These are phyloP conservation scores for Venturia canescens DNA, from an alignment of 1,140 invertebrate species.

Conservation along the genomic window DNA sequence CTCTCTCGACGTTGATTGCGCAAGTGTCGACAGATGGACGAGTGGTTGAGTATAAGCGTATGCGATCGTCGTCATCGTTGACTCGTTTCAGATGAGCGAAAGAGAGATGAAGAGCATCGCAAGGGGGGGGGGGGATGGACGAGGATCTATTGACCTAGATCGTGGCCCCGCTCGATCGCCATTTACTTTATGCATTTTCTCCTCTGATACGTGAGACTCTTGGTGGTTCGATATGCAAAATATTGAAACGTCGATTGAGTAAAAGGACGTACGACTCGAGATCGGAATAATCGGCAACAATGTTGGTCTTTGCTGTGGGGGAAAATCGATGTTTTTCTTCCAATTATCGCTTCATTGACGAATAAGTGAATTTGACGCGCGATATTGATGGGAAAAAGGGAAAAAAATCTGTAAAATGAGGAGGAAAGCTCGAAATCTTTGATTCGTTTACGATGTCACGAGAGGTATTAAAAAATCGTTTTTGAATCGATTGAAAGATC, in stretches of 20 bases:
- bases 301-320: no score
- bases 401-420: no score
- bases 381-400: no score
- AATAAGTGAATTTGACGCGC: no score
- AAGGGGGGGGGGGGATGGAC: constrained; percentile 53
- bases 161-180: constrained; percentile 29
- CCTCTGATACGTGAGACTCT: background rate
- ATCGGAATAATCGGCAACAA: no score
- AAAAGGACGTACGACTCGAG: background rate
- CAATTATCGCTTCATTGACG: no score
- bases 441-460: no score
- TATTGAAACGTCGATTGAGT: background rate
- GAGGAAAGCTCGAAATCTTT: no score
- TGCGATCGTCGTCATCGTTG: constrained; percentile 52
- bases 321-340: no score
- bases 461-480: no score
- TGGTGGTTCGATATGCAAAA: background rate
- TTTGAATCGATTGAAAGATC: background rate
- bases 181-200: background rate
- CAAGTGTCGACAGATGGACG: constrained; percentile 47
- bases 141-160: constrained; percentile 46
- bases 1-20: constrained; percentile 27
- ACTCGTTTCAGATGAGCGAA: constrained; percentile 50
- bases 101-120: constrained; percentile 50
- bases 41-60: constrained; percentile 44